These are phyloP conservation scores for Ichneumon xanthorius DNA, from an alignment of 2,888 invertebrate species.

Conservation along the genomic window DNA sequence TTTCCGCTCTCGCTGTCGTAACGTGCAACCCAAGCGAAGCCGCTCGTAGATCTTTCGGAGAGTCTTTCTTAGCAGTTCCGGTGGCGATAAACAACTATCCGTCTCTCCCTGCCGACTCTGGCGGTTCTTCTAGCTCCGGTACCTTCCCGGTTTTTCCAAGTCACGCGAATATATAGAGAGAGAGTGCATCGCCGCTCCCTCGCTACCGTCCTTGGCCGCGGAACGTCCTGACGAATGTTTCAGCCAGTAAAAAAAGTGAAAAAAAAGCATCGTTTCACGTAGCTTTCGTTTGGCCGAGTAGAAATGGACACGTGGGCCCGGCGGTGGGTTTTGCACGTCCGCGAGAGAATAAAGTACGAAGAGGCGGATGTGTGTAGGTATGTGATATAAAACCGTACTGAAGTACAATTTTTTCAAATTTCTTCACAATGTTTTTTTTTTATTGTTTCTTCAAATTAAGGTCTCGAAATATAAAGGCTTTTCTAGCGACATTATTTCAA, in stretches of 20 bases:
- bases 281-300: conserved; percentile 17
- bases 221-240: conserved; percentile 53
- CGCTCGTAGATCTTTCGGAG: conserved; percentile 44
- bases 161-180: conserved; percentile 27
- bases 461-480: neutral
- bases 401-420: neutral
- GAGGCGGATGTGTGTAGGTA: neutral
- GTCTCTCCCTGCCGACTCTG: conserved; percentile 64
- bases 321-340: neutral
- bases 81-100: conserved; percentile 76
- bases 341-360: neutral
- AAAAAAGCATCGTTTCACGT: conserved; percentile 21
- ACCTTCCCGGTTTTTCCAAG: conserved; percentile 53
- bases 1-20: conserved; percentile 16
- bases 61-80: conserved; percentile 69
- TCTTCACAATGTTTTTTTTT: neutral
- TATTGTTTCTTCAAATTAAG: neutral
- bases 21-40: conserved; percentile 37
- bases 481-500: neutral
- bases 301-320: conserved; percentile 29
- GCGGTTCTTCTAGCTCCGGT: conserved; percentile 28
- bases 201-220: conserved; percentile 17
- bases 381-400: too few relatives aligned
- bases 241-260: neutral
- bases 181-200: neutral